Evolutionary conservation across 2,888 invertebrate species (phyloP).

Genomic region (Drosophila vallismaia): DNA sequence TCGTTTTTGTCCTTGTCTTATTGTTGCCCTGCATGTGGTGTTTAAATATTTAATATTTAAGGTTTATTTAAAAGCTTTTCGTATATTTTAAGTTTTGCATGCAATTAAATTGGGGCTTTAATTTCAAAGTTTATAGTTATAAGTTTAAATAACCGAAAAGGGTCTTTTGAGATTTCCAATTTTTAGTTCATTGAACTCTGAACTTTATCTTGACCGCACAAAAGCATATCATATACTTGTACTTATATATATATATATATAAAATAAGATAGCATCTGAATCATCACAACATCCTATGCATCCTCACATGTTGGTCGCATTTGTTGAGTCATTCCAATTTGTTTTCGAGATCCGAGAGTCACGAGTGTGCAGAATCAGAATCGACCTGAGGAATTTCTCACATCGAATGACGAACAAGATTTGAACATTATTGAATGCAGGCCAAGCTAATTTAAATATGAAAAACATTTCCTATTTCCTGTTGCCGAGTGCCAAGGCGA

Average conservation of each 20-base stretch:
- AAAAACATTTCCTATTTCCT: slow-evolving; percentile 79
- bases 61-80: slow-evolving; percentile 3
- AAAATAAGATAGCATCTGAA: slow-evolving; percentile 3
- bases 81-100: slow-evolving; percentile 2
- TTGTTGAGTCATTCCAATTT: slow-evolving; percentile 36
- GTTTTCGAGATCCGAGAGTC: slow-evolving; percentile 21
- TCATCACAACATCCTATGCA: slow-evolving; percentile 16
- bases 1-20: slow-evolving; percentile 10
- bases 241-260: too few relatives aligned
- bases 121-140: background rate
- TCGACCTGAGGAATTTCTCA: slow-evolving; percentile 31
- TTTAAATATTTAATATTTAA: too few relatives aligned
- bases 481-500: slow-evolving; percentile 37
- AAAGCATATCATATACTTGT: too few relatives aligned
- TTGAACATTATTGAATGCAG: slow-evolving; percentile 26
- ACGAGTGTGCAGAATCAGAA: slow-evolving; percentile 20
- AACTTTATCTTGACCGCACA: slow-evolving; percentile 6
- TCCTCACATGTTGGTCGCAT: slow-evolving; percentile 26
- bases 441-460: slow-evolving; percentile 70
- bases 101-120: background rate
- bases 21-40: slow-evolving; percentile 21
- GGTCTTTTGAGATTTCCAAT: background rate
- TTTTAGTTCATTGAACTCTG: slow-evolving; percentile 23
- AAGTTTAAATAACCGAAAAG: background rate
- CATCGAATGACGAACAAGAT: slow-evolving; percentile 28